Conservation (phyloP, 2,888 invertebrate species). For the Trachelus iudaicus region DNA sequence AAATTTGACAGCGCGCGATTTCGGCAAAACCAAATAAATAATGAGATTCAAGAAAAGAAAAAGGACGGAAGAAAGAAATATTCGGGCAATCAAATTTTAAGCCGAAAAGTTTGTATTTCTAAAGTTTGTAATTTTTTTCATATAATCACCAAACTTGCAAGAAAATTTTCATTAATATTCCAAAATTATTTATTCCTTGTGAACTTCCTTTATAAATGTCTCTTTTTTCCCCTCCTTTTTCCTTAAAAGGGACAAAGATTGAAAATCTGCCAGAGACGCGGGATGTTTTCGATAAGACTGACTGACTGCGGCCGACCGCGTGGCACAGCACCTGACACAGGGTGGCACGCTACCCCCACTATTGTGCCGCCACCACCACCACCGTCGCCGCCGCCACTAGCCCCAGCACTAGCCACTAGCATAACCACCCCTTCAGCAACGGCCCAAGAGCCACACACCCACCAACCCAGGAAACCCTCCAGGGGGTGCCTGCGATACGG, state of each 20-base stretch:
- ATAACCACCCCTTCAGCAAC: not conserved
- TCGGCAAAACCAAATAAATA: not conserved
- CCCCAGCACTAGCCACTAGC: not conserved
- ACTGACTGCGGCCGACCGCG: constrained; percentile 51
- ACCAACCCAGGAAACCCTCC: not conserved
- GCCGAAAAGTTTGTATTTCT: not conserved
- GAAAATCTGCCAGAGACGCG: constrained; percentile 27
- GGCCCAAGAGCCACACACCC: not conserved
- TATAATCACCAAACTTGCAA: not conserved
- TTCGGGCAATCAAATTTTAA: not conserved
- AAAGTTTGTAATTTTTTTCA: not conserved
- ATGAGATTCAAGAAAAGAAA: not conserved
- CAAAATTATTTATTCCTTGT: not conserved
- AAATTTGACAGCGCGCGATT: not conserved
- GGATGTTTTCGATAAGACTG: constrained; percentile 51
- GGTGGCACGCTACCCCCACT: constrained; percentile 52
- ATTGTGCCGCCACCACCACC: not conserved
- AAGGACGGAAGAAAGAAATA: not conserved
- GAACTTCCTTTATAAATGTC: not conserved
- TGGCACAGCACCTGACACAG: constrained; percentile 55
- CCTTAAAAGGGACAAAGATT: not conserved
- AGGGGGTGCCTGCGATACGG: not conserved
- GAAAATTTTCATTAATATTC: not conserved
- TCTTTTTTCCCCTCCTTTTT: not conserved
- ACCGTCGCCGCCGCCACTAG: not conserved